A percentile compares a stretch with the other conserved stretches of the same genome.
Conservation (phyloP, 2,113 vertebrate genomes). For the Eretmochelys imbricata region DNA sequence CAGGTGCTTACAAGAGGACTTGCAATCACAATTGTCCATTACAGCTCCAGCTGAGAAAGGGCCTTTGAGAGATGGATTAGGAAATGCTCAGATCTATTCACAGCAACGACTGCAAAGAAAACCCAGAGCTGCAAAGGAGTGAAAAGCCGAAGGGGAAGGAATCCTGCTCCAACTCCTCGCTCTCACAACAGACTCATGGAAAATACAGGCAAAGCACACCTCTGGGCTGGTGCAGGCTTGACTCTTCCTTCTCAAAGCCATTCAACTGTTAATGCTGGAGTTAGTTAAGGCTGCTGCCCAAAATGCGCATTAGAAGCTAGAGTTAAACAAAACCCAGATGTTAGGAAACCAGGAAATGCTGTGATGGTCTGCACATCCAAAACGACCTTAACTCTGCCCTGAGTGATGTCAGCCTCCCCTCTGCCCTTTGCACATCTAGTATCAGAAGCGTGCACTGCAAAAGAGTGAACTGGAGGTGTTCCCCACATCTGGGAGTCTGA, state of each 20-base stretch:
- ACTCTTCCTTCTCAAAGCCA: not conserved
- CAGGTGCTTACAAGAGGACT: not conserved
- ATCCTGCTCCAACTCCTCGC: not conserved
- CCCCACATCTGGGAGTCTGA: not conserved
- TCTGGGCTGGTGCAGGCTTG: not conserved
- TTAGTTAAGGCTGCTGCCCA: rapidly evolving
- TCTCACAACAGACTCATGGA: not conserved
- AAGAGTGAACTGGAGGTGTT: not conserved
- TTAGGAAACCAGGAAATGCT: rapidly evolving
- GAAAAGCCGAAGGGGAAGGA: not conserved
- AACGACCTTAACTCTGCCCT: rapidly evolving
- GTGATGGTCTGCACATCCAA: rapidly evolving
- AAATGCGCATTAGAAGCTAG: too few relatives aligned
- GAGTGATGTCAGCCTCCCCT: rapidly evolving
- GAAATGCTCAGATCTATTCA: not conserved
- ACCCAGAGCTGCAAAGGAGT: not conserved
- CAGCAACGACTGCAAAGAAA: not conserved
- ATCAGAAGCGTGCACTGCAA: not conserved
- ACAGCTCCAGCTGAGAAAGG: not conserved
- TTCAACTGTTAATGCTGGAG: rapidly evolving
- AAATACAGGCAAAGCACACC: not conserved
- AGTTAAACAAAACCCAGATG: rapidly evolving
- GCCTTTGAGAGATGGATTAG: not conserved
- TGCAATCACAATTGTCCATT: not conserved
- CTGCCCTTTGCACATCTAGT: rapidly evolving